These are phyloP conservation scores for Campylomormyrus tamandua DNA, from an alignment of 2,113 vertebrate genomes.

Conservation along the genomic window DNA sequence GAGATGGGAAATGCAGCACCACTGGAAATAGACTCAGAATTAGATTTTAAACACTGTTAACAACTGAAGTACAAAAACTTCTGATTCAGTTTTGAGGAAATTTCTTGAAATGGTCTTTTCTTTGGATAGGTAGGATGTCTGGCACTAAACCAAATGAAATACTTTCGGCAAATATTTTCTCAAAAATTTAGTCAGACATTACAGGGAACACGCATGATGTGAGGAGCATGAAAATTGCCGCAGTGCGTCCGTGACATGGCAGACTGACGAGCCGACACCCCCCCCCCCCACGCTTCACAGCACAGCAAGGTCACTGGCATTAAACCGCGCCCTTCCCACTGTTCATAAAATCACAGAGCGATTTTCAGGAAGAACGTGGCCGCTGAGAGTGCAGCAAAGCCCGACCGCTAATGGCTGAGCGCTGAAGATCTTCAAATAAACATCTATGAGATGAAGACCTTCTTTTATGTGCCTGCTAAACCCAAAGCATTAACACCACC, in stretches of 20 bases:
- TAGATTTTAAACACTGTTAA: neutral
- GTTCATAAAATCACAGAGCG: neutral
- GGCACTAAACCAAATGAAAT: neutral
- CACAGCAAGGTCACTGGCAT: neutral
- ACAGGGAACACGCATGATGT: neutral
- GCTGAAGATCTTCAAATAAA: neutral
- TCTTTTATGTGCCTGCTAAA: slow-evolving; percentile 15
- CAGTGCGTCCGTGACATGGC: neutral
- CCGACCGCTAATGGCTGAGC: neutral
- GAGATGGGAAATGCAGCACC: neutral
- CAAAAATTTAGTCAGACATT: neutral
- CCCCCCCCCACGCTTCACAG: neutral
- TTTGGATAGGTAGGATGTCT: neutral
- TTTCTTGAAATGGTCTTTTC: neutral
- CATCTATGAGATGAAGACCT: neutral
- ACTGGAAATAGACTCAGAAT: neutral
- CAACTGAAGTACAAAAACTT: neutral
- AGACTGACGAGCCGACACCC: neutral
- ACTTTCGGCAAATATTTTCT: neutral
- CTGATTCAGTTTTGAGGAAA: neutral
- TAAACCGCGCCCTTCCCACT: neutral
- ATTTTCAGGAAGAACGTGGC: neutral
- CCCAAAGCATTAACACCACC: slow-evolving; percentile 12
- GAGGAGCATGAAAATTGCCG: neutral
- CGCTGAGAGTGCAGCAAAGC: neutral